Evolutionary conservation across 2,113 vertebrate species (phyloP).

Genomic region (Tautogolabrus adspersus): DNA sequence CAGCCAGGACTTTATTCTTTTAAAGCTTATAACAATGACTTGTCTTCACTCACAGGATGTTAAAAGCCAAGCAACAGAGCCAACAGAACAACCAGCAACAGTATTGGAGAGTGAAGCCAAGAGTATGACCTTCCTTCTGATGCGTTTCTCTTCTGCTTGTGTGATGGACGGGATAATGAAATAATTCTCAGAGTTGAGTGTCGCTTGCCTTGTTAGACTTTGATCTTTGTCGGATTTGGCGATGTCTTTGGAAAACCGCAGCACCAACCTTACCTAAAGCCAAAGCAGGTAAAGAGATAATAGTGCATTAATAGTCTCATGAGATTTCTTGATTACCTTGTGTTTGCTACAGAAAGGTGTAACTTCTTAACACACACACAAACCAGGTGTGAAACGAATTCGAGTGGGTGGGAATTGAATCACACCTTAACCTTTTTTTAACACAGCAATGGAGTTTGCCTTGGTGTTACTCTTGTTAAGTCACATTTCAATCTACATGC

Average conservation of each 20-base stretch:
- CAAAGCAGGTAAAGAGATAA: constrained; percentile 3
- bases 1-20: not conserved
- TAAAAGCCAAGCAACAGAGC: constrained; percentile 54
- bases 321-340: constrained; percentile 29
- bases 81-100: constrained; percentile 45
- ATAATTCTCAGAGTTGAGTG: not conserved
- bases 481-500: constrained; percentile 67
- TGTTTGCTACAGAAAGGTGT: constrained; percentile 16
- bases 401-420: constrained; percentile 33
- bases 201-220: constrained; percentile 1
- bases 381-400: constrained; percentile 21
- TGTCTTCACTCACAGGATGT: constrained; percentile 64
- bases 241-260: not conserved
- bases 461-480: constrained; percentile 37
- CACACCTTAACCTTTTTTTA: constrained; percentile 21
- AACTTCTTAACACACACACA: constrained; percentile 12
- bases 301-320: constrained; percentile 3
- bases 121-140: constrained; percentile 45
- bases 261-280: constrained; percentile 7
- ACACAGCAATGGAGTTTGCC: constrained; percentile 1
- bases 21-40: constrained; percentile 29
- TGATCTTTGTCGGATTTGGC: constrained; percentile 1
- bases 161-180: constrained; percentile 10
- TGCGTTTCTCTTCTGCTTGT: not conserved
- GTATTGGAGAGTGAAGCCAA: constrained; percentile 65